Conservation (phyloP, 2,888 invertebrate genomes). For the Sphaerophoria rueppellii region DNA sequence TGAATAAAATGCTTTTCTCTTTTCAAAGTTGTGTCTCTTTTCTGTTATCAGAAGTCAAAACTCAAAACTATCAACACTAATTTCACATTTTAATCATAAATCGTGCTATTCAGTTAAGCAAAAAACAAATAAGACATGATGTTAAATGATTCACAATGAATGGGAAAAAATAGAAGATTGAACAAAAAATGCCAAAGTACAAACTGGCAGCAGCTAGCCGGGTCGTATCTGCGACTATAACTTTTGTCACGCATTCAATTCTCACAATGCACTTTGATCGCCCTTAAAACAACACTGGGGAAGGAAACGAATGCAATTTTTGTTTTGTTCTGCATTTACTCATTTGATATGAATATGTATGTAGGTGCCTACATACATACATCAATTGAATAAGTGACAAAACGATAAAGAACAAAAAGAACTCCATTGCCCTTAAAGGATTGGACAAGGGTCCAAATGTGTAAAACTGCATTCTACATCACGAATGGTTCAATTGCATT, state of each 20-base stretch:
- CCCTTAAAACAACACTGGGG: background rate
- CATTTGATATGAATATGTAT: background rate
- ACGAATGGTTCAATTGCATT: too few relatives aligned
- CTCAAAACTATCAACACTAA: constrained; percentile 34
- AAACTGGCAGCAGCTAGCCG: background rate
- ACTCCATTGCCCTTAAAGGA: constrained; percentile 6
- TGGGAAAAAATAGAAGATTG: constrained; percentile 1
- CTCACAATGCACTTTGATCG: constrained; percentile 27
- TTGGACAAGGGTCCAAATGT: background rate
- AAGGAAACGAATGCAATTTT: background rate
- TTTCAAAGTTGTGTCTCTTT: background rate
- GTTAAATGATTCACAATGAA: constrained; percentile 35
- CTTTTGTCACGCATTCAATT: background rate
- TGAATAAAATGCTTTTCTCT: constrained; percentile 33
- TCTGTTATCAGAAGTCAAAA: background rate
- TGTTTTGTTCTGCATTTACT: background rate
- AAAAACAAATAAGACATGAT: constrained; percentile 3
- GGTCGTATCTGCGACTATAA: background rate
- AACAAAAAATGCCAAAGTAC: background rate
- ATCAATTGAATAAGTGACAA: too few relatives aligned
- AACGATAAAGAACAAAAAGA: background rate
- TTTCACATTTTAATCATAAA: constrained; percentile 54
- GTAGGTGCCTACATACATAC: too few relatives aligned
- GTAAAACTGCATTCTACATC: too few relatives aligned
- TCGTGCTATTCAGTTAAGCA: constrained; percentile 18